Conservation (phyloP, 2,797 vertebrate species). For the Dryobates pubescens region DNA sequence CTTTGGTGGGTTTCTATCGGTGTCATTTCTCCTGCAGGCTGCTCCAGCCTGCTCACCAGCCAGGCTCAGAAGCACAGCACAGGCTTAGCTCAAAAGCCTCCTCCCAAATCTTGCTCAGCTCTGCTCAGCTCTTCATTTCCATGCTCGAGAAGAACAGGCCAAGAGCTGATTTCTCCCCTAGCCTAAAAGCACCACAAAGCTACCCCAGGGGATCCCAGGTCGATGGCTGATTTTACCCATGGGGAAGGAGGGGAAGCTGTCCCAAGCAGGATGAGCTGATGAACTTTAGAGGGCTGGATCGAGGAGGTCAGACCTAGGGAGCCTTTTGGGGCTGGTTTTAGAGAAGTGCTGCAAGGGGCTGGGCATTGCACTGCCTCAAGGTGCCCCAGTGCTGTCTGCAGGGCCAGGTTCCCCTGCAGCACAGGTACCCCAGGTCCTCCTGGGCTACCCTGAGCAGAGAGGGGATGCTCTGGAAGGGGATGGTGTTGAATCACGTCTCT, state of each 20-base stretch:
- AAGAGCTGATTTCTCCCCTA: neutral
- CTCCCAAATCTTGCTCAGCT: neutral
- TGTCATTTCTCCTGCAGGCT: fast-evolving
- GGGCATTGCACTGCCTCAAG: fast-evolving
- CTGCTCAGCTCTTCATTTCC: neutral
- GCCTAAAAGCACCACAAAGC: neutral
- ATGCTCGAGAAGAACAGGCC: neutral
- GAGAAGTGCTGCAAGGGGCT: neutral
- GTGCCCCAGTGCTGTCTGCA: neutral
- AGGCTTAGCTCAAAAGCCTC: neutral
- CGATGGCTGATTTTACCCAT: neutral
- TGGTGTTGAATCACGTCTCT: neutral
- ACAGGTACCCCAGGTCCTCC: neutral
- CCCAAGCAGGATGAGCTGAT: neutral
- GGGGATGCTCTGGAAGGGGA: neutral
- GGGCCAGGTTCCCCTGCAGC: neutral
- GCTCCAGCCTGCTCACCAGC: neutral
- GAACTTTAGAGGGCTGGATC: neutral
- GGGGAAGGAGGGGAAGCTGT: neutral
- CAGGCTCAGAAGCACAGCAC: neutral
- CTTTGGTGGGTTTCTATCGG: neutral
- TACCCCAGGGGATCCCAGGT: neutral
- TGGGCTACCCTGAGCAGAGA: neutral
- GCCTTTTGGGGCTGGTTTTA: neutral
- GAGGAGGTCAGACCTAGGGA: neutral